Percentiles rank a stretch among this genome's conserved stretches.
These are phyloP conservation scores for Chinchilla lanigera DNA, from an alignment of 2,113 vertebrate genomes.

Conservation along the genomic window DNA sequence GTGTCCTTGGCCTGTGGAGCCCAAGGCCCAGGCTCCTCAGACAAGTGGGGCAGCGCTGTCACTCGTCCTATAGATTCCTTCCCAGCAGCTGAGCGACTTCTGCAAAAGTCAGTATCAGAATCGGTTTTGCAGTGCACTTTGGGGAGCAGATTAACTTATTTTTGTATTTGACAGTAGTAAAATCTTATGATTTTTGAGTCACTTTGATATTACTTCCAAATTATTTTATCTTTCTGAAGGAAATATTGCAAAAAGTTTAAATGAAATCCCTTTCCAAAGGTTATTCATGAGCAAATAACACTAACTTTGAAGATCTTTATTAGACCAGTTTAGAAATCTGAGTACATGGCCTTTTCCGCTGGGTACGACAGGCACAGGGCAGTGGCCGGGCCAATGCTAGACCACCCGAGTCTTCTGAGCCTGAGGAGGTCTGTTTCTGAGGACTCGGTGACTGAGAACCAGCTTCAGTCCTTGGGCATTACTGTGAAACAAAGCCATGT, in stretches of 20 bases:
- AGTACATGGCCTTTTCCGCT: background rate
- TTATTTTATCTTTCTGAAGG: constrained; percentile 60
- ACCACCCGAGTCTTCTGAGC: background rate
- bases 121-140: background rate
- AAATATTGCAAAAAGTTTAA: constrained; percentile 37
- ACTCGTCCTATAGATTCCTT: background rate
- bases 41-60: accelerated
- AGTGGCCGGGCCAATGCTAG: background rate
- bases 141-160: constrained; percentile 50
- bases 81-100: background rate
- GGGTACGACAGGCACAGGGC: background rate
- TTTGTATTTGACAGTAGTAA: constrained; percentile 19
- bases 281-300: constrained; percentile 55
- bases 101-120: background rate
- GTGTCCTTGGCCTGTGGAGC: background rate
- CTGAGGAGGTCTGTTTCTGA: background rate
- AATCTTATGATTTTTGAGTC: background rate
- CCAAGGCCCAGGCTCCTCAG: background rate
- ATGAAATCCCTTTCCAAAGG: constrained; percentile 7
- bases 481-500: background rate
- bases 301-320: constrained; percentile 44
- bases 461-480: background rate
- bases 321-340: background rate
- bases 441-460: accelerated
- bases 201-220: constrained; percentile 38